phyloP scores from a whole-genome alignment of 2,888 invertebrate genomes.

The Himalopsyche anomala region DNA sequence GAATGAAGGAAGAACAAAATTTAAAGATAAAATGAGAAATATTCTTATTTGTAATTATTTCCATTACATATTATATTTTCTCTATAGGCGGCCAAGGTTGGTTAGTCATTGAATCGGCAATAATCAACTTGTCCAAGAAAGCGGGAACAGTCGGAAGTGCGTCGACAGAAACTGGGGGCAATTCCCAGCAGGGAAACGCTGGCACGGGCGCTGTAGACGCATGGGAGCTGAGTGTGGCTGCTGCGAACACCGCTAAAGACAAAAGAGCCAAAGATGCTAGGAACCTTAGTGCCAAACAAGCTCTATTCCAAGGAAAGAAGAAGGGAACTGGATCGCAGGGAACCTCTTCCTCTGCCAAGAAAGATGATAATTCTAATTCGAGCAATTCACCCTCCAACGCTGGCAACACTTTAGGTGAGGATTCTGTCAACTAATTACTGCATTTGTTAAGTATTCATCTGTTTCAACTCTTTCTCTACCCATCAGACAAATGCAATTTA shows the following conservation, averaged over 20 bases:
- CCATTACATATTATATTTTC: neutral
- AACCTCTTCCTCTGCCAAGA: constrained; percentile 51
- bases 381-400: constrained; percentile 57
- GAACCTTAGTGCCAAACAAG: constrained; percentile 77
- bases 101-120: constrained; percentile 20
- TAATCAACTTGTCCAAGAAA: constrained; percentile 35
- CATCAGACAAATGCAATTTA: no score
- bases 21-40: no score
- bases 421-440: neutral
- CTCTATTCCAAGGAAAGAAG: constrained; percentile 70
- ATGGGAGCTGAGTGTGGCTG: constrained; percentile 88
- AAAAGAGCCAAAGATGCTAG: constrained; percentile 91
- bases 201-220: constrained; percentile 87
- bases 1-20: no score
- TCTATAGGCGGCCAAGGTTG: constrained; percentile 32
- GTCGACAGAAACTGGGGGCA: neutral
- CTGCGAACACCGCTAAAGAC: constrained; percentile 92
- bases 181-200: constrained; percentile 70
- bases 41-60: no score
- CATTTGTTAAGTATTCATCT: neutral
- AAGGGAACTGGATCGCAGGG: constrained; percentile 67
- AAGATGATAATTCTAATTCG: constrained; percentile 55
- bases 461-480: no score
- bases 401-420: constrained; percentile 54
- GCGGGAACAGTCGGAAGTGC: neutral